Percentiles rank a stretch among this genome's conserved stretches.
Evolutionary conservation across 1,140 invertebrate species (phyloP).

Genomic region (Heliothis subflexa): DNA sequence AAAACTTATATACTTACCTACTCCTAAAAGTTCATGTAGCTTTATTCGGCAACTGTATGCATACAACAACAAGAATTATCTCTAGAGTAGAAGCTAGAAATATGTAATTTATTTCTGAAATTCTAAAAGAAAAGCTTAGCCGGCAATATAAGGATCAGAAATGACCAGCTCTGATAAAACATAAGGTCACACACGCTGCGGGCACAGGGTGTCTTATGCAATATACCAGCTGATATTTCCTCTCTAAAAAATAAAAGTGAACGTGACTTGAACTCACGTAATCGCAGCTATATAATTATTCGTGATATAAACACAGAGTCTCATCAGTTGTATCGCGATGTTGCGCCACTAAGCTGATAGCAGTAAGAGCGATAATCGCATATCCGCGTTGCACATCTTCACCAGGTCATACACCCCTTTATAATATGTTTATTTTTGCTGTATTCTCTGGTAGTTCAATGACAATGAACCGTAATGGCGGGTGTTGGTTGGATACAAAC

Average conservation of each 20-base stretch:
- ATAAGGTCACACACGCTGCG: slow-evolving; percentile 54
- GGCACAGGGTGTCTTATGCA: slow-evolving; percentile 62
- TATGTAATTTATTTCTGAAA: no score
- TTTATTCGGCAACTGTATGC: no score
- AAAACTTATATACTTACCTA: no score
- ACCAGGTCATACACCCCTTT: slow-evolving; percentile 24
- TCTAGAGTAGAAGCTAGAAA: no score
- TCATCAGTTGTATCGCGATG: slow-evolving; percentile 55
- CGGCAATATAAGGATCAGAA: no score
- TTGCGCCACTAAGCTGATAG: slow-evolving; percentile 39
- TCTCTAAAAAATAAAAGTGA: slow-evolving; percentile 81
- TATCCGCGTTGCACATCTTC: slow-evolving; percentile 24
- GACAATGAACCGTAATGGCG: slow-evolving; percentile 54
- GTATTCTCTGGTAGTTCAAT: slow-evolving; percentile 53
- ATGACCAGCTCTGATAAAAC: slow-evolving; percentile 5
- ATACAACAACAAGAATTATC: no score
- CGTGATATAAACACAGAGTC: slow-evolving; percentile 63
- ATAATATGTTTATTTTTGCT: slow-evolving; percentile 41
- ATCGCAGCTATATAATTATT: slow-evolving; percentile 68
- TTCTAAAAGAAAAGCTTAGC: no score
- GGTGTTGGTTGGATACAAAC: background rate
- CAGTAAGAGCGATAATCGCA: slow-evolving; percentile 54
- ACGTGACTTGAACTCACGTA: slow-evolving; percentile 66
- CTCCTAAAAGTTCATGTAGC: no score
- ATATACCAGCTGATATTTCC: slow-evolving; percentile 61